A percentile compares a stretch with the other conserved stretches of the same genome.
phyloP scores from a whole-genome alignment of 2,797 vertebrate genomes.

The Ara ararauna region DNA sequence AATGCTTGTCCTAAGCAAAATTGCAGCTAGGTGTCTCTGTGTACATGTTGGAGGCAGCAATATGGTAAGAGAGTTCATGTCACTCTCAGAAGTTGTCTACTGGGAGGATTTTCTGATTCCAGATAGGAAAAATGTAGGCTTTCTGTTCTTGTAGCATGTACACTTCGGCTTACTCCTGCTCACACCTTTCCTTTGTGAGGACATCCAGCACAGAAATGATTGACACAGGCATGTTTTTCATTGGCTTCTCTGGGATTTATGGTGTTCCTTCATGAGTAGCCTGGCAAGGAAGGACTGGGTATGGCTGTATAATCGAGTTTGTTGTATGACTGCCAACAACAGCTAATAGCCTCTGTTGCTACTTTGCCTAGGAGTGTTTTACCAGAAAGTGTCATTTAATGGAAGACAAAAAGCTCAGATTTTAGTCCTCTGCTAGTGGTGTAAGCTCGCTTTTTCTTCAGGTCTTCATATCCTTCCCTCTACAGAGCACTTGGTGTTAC shows the following conservation, averaged over 20 bases:
- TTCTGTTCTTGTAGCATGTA: neutral
- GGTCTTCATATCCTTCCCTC: neutral
- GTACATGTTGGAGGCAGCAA: neutral
- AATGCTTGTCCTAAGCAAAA: constrained; percentile 15
- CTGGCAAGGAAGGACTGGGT: neutral
- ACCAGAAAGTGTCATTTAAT: neutral
- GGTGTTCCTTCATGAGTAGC: neutral
- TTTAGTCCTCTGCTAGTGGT: neutral
- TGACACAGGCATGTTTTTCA: rapidly evolving
- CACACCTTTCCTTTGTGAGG: neutral
- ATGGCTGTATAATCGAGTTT: neutral
- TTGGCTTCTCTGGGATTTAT: neutral
- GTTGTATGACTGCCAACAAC: neutral
- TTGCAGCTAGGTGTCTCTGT: constrained; percentile 63
- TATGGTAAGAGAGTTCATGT: neutral
- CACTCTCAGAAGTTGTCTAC: neutral
- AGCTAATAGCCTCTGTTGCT: neutral
- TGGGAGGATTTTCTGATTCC: neutral
- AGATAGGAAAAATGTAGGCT: neutral
- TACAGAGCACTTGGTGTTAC: neutral
- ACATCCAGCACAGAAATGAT: neutral
- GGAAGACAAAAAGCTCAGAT: neutral
- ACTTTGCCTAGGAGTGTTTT: neutral
- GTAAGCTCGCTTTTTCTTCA: neutral
- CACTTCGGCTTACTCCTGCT: neutral